These are phyloP conservation scores for Ectemnius continuus DNA, from an alignment of 2,888 invertebrate genomes.

Conservation along the genomic window DNA sequence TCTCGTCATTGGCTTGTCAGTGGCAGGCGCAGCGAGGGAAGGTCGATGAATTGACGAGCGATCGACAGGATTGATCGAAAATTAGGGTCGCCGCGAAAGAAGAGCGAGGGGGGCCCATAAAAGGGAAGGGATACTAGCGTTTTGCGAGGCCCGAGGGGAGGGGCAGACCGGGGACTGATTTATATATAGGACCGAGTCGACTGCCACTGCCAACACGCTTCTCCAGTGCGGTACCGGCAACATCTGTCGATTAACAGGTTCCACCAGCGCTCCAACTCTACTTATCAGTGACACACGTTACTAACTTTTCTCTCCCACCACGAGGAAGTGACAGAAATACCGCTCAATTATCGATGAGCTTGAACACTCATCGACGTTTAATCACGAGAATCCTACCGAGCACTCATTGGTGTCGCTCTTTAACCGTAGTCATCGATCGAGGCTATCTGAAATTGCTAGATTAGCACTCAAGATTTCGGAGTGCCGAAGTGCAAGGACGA, in stretches of 20 bases:
- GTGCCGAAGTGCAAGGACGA: neutral
- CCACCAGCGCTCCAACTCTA: neutral
- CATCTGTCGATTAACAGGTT: conserved; percentile 14
- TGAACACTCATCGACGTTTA: neutral
- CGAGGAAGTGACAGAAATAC: neutral
- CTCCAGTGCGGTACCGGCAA: conserved; percentile 31
- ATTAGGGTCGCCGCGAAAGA: conserved; percentile 17
- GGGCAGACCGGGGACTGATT: conserved; percentile 40
- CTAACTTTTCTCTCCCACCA: neutral
- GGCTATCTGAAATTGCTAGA: too few relatives aligned
- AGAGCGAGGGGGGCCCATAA: conserved; percentile 9
- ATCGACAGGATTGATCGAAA: conserved; percentile 27
- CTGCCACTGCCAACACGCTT: conserved; percentile 44
- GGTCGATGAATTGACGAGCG: neutral
- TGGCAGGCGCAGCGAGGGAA: neutral
- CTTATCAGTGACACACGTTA: neutral
- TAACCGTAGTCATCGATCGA: too few relatives aligned
- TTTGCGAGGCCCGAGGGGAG: conserved; percentile 36
- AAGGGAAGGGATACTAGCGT: conserved; percentile 17
- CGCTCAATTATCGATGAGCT: neutral
- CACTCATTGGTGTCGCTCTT: too few relatives aligned
- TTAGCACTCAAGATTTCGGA: neutral
- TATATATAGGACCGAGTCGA: conserved; percentile 50
- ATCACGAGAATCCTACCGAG: neutral
- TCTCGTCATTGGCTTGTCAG: too few relatives aligned